Evolutionary conservation across 2,888 invertebrate genomes (phyloP), one percentile per base, ranked within the genome.

Genomic region (Netelia melanura): DNA sequence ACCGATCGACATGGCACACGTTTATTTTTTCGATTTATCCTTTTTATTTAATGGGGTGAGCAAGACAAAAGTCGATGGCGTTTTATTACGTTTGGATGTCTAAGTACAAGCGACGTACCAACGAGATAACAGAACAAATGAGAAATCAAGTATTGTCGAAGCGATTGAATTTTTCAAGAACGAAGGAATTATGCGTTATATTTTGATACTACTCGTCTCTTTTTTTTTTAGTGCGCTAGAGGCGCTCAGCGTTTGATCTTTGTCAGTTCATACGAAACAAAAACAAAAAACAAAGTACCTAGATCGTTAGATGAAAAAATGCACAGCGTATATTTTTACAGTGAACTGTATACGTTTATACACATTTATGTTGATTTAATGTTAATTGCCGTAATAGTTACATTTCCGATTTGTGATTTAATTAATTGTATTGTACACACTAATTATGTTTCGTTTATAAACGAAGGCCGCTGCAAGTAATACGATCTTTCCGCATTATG

Each of bases 241-340:
- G 61, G 38, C 64, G 54, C 70, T 23, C 54, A 62, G 6, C 72
- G 58, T 25, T 54, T 43, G 6, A 11, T 23, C 43, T 76, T 71
- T 38, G 58, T 58, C 43, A 30, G 52, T 48, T 48, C 25, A 25
- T 64, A 68, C 79, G 58, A 70, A 48, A 38, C 3, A 38, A 30
- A 30, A 30, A 48, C 14, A 5, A 48, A 14, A 21, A 58, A 17
- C 23, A 44, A 61, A 76, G 76, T 80, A 72, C 76, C 72, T 76
- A 79, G 65, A 67, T 71, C 48, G 52, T 52, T 70, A 68, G 38
- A 75, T 58, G 76, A 89, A 89, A 91, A 52, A 38, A 79, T 91
- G 90, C 91, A 93, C 91, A 92, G 90, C 87, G 89, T 91, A 91
- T 90, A 90, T 88, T 89, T 87, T 88, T 90, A 83, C 74, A 87